These are phyloP conservation scores for Stichopus horrens DNA, from an alignment of 53 echinoderm and acorn worm species.

Conservation along the genomic window DNA sequence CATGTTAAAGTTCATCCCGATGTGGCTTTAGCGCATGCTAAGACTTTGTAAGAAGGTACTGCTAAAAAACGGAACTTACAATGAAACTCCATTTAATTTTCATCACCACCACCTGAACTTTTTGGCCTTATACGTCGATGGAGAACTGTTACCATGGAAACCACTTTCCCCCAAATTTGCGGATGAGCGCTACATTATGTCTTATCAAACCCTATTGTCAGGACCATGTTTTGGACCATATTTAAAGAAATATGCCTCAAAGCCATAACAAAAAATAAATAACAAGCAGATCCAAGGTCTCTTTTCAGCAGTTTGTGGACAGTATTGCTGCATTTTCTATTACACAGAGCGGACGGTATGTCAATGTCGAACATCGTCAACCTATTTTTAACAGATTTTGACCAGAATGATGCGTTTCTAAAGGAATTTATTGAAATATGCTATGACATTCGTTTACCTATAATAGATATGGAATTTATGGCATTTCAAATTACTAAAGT, in stretches of 20 bases:
- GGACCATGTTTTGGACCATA: too few relatives aligned
- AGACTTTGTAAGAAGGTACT: slow-evolving; percentile 47
- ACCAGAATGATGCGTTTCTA: slow-evolving; percentile 30
- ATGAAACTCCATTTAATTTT: slow-evolving; percentile 56
- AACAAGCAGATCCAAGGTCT: too few relatives aligned
- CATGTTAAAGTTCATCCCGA: too few relatives aligned
- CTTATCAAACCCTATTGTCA: too few relatives aligned
- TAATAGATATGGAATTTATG: slow-evolving; percentile 44
- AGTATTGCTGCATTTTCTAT: slow-evolving; percentile 53
- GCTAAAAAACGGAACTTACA: slow-evolving; percentile 64
- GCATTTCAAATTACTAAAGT: slow-evolving; percentile 35
- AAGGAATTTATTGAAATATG: background rate
- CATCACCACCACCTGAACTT: too few relatives aligned
- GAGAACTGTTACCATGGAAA: slow-evolving; percentile 57
- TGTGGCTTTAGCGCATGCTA: slow-evolving; percentile 68
- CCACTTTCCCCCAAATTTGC: slow-evolving; percentile 26
- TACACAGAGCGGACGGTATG: slow-evolving; percentile 52
- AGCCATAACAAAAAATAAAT: too few relatives aligned
- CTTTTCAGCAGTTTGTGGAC: too few relatives aligned
- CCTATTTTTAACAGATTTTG: slow-evolving; percentile 28
- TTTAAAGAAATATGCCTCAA: too few relatives aligned
- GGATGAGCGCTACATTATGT: slow-evolving; percentile 51
- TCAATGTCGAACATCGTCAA: slow-evolving; percentile 16
- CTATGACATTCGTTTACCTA: background rate
- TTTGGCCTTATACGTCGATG: slow-evolving; percentile 52